Evolutionary conservation across 2,113 vertebrate species (phyloP), one percentile per base, ranked within the genome.

Genomic region (Catharus minimus): DNA sequence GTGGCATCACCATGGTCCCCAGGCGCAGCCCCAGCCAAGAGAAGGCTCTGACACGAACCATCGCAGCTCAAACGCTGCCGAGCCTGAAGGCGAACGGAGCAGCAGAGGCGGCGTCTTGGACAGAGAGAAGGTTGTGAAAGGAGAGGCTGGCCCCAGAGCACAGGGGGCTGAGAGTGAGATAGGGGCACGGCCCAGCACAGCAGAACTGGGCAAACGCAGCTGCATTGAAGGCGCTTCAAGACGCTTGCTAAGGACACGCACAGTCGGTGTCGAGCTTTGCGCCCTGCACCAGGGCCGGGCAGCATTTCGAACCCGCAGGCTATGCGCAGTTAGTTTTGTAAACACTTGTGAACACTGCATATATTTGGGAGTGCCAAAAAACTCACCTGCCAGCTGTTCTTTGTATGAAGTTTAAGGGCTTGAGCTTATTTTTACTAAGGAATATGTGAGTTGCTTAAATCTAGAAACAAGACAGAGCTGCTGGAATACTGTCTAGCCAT

Each of bases 341-440:
- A 56, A 15, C 19, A 1, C n/a, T 26, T n/a, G 11, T 28, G 22
- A 56, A 39, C 15, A 2, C 18, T 5, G 9, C 1, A 0, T 26
- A 26, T 32, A 9, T 57, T 10, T 47, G 27, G 28, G n/a, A 47
- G 56, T 43, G 38, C 10, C 22, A 22, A 43, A 77, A 56, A 5
- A 4, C 5, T 10, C 43, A 32, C 17, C 28, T 73, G 44, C 36
- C 26, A 52, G 20, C 41, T 13, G 41, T 4, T 73, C 13, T 46
- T 53, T 43, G 22, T 28, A 13, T 13, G 9, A 49, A n/a, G 5
- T 1, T 33, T 53, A 52, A 53, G 62, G 21, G 24, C 21, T 57
- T 16, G 11, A 2, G 23, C 28, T n/a, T 49, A 13, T 18, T 79
- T 72, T 55, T 30, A 18, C 16, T 15, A 41, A 46, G 28, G 33